phyloP scores from a whole-genome alignment of 1,140 invertebrate species.

The Protaetia brevitarsis region DNA sequence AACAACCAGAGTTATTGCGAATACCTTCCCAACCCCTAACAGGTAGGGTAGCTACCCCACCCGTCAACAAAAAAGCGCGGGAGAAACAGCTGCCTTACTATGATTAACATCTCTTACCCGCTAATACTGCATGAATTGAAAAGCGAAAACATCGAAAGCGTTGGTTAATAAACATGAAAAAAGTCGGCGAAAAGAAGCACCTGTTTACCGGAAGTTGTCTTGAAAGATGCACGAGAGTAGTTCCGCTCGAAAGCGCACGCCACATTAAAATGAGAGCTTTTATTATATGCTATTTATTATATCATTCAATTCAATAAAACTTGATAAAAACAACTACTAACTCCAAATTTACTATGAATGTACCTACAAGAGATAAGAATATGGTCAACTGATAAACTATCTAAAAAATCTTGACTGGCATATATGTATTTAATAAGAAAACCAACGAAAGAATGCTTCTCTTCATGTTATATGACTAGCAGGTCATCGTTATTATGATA shows the following conservation, averaged over 20 bases:
- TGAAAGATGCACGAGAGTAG: slow-evolving; percentile 8
- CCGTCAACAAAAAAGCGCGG: slow-evolving; percentile 17
- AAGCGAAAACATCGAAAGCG: not conserved
- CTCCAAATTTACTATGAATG: not conserved
- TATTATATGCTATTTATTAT: not conserved
- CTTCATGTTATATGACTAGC: slow-evolving; percentile 8
- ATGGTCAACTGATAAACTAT: slow-evolving; percentile 15
- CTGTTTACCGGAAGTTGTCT: slow-evolving; percentile 22
- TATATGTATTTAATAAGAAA: slow-evolving; percentile 15
- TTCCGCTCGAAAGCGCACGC: slow-evolving; percentile 8
- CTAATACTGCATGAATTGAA: not conserved
- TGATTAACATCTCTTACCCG: slow-evolving; percentile 3
- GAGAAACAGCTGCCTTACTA: slow-evolving; percentile 16
- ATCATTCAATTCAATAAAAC: not conserved
- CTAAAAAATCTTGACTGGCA: slow-evolving; percentile 16
- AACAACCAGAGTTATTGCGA: not conserved
- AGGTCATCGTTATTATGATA: slow-evolving; percentile 16
- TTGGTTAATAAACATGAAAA: not conserved
- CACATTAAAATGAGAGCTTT: slow-evolving; percentile 12
- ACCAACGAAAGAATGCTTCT: not conserved
- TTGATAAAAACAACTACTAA: not conserved
- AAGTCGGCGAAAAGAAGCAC: slow-evolving; percentile 18
- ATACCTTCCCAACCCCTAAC: slow-evolving; percentile 5
- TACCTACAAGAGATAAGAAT: slow-evolving; percentile 8
- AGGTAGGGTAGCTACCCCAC: slow-evolving; percentile 20